These are phyloP conservation scores for Corythornis madagascariensis DNA, from an alignment of 2,113 vertebrate species.

Conservation along the genomic window DNA sequence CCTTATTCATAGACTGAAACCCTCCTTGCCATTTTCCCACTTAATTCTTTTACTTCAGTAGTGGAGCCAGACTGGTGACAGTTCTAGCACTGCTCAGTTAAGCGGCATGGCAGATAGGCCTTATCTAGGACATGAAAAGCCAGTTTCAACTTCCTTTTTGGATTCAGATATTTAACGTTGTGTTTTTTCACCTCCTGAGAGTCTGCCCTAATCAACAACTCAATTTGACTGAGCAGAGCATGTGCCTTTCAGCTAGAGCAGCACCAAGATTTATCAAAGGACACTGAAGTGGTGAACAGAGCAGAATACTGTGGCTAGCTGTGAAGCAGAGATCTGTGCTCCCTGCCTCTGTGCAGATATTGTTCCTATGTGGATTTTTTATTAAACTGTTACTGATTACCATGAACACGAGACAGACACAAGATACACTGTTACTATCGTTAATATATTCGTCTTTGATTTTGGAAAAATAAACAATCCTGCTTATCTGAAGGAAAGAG, in stretches of 20 bases:
- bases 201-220: neutral
- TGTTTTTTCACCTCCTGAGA: neutral
- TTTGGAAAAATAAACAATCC: neutral
- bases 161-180: neutral
- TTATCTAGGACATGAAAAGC: neutral
- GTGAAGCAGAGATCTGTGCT: neutral
- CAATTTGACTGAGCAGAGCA: neutral
- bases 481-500: neutral
- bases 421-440: neutral
- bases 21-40: fast-evolving
- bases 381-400: neutral
- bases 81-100: neutral
- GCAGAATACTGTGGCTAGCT: neutral
- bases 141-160: neutral
- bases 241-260: neutral
- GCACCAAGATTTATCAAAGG: neutral
- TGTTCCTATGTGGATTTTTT: neutral
- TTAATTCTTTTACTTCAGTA: neutral
- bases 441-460: neutral
- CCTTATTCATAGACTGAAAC: neutral
- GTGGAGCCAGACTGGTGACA: neutral
- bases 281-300: neutral
- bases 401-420: neutral
- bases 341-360: neutral
- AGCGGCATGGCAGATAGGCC: neutral